Evolutionary conservation across 2,113 vertebrate genomes (phyloP), one percentile per base, ranked within the genome.

Genomic region (Myodes glareolus): DNA sequence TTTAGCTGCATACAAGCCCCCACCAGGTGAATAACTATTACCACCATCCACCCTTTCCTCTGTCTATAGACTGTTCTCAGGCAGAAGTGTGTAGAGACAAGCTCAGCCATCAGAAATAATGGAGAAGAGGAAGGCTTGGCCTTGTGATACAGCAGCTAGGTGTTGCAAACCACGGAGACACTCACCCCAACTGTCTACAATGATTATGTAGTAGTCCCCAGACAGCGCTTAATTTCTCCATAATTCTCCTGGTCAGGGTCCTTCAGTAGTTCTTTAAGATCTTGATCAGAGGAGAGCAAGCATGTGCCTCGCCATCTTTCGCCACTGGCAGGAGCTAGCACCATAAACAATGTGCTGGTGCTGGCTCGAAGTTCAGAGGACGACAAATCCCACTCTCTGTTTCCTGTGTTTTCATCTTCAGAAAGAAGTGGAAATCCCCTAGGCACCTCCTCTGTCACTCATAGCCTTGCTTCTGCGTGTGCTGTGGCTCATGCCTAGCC

Each of bases 131-230:
- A 78, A 31, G 31, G 23, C 0, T 1, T 72, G n/a, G 29, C 75
- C 2, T 85, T 67, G 75, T 47, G 45, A 78, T 36, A n/a, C 2
- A 42, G 25, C 5, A 58, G 29, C 39, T 45, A 33, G 0, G 0
- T 0, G 3, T 33, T 27, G 31, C 17, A 39, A 10, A 5, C 42
- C 13, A 29, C 19, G 7, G 55, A 9, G 50, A 39, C 10, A 39
- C 33, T 58, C 55, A 7, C 23, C 81, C 27, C 39, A 72, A 7
- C 7, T 45, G 52, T 77, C 73, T 65, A 39, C 39, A 92, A 92
- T 4, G 16, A 17, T 39, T 63, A 0, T 27, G 3, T 6, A 4
- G 3, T 3, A 45, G 29, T 12, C 3, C 36, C 11, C 8, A 2
- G 0, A 3, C 72, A 73, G 23, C 50, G 3, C 2, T 7, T 29